A percentile compares a stretch with the other conserved stretches of the same genome.
Conservation (phyloP, 2,113 vertebrate species). For the Tragelaphus scriptus region DNA sequence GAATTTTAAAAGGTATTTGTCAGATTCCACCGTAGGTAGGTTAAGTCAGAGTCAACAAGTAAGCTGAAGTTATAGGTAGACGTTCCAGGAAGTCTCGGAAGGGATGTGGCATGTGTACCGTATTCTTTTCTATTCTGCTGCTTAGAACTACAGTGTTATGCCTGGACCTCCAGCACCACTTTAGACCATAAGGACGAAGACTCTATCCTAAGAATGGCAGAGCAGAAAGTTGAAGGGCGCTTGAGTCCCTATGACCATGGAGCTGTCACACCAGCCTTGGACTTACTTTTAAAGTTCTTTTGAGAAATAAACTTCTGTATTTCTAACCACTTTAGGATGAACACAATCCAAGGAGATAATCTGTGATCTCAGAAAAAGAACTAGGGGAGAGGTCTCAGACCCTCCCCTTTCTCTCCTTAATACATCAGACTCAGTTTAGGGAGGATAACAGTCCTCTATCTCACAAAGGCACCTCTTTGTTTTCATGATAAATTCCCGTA, state of each 20-base stretch:
- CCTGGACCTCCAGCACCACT: not conserved
- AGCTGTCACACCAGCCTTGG: not conserved
- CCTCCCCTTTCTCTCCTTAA: not conserved
- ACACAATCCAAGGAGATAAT: not conserved
- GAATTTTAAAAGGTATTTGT: not conserved
- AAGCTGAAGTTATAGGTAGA: not conserved
- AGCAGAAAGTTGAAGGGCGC: not conserved
- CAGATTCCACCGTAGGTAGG: not conserved
- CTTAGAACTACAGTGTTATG: not conserved
- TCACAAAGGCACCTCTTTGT: not conserved
- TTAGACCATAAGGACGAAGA: constrained; percentile 5
- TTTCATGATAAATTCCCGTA: not conserved
- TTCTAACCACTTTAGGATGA: not conserved
- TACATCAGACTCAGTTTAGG: not conserved
- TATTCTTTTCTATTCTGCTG: not conserved
- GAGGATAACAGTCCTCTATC: not conserved
- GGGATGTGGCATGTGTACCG: not conserved
- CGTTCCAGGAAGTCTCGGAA: not conserved
- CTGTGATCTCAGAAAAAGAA: not conserved
- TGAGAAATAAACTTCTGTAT: not conserved
- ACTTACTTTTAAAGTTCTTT: constrained; percentile 5
- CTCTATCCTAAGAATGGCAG: not conserved
- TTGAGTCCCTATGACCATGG: not conserved
- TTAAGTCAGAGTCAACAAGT: not conserved
- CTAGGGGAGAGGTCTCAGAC: not conserved